Evolutionary conservation across 2,797 vertebrate genomes (phyloP).

Genomic region (Rhynchonycteris naso): DNA sequence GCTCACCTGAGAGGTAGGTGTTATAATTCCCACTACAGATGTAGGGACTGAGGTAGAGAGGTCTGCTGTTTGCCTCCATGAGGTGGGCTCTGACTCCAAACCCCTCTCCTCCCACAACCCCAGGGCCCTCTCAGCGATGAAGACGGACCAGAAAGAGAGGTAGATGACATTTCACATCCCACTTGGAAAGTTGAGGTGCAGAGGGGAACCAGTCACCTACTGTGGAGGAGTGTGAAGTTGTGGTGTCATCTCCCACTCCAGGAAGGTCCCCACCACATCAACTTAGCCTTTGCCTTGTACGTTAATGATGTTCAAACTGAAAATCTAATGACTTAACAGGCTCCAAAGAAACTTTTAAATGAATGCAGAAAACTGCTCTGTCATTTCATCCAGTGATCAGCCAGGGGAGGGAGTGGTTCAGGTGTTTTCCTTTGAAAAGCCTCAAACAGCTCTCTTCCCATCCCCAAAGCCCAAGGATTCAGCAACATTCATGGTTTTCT

Average conservation of each 20-base stretch:
- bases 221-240: rapidly evolving
- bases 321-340: not conserved
- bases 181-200: not conserved
- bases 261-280: not conserved
- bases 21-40: not conserved
- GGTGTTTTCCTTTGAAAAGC: not conserved
- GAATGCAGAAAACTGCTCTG: not conserved
- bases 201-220: not conserved
- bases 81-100: not conserved
- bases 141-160: not conserved
- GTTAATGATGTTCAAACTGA: not conserved
- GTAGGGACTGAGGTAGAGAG: not conserved
- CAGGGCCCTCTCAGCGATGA: not conserved
- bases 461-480: not conserved
- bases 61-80: not conserved
- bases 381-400: not conserved
- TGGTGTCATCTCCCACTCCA: not conserved
- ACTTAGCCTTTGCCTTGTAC: not conserved
- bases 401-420: not conserved
- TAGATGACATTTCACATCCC: not conserved
- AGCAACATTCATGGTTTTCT: not conserved
- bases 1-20: not conserved
- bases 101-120: not conserved
- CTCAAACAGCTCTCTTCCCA: not conserved
- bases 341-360: not conserved